Percentiles rank a stretch among this genome's conserved stretches.
Conservation (phyloP, 2,888 invertebrate genomes). For the Thumatha senex region DNA sequence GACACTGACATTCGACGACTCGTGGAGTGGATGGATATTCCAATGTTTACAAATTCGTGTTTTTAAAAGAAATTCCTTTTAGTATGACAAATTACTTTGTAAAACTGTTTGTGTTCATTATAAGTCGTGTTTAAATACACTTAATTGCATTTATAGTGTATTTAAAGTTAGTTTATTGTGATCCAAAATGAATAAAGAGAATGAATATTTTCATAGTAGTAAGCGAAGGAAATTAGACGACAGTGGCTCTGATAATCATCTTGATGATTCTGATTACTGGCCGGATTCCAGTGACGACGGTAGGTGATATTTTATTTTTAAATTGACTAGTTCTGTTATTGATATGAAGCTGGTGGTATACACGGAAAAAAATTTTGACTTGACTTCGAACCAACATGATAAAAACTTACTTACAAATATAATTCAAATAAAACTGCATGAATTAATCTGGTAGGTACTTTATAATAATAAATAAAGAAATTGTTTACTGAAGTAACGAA, state of each 20-base stretch:
- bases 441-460: too few relatives aligned
- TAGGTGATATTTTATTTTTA: conserved; percentile 28
- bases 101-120: conserved; percentile 19
- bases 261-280: conserved; percentile 67
- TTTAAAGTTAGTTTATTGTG: conserved; percentile 6
- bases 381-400: conserved; percentile 26
- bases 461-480: too few relatives aligned
- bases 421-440: too few relatives aligned
- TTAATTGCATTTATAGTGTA: conserved; percentile 18
- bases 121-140: conserved; percentile 20
- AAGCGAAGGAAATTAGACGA: conserved; percentile 65
- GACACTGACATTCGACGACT: too few relatives aligned
- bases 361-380: neutral
- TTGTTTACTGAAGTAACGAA: too few relatives aligned
- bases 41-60: conserved; percentile 34
- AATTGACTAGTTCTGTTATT: conserved; percentile 5
- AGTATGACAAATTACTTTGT: conserved; percentile 22
- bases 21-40: neutral
- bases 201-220: conserved; percentile 52
- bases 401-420: too few relatives aligned
- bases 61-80: conserved; percentile 31
- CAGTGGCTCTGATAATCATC: conserved; percentile 56
- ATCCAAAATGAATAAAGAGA: conserved; percentile 67
- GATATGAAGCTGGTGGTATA: neutral
- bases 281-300: conserved; percentile 64